Evolutionary conservation across 2,113 vertebrate species (phyloP).

Genomic region (Ascaphus truei): DNA sequence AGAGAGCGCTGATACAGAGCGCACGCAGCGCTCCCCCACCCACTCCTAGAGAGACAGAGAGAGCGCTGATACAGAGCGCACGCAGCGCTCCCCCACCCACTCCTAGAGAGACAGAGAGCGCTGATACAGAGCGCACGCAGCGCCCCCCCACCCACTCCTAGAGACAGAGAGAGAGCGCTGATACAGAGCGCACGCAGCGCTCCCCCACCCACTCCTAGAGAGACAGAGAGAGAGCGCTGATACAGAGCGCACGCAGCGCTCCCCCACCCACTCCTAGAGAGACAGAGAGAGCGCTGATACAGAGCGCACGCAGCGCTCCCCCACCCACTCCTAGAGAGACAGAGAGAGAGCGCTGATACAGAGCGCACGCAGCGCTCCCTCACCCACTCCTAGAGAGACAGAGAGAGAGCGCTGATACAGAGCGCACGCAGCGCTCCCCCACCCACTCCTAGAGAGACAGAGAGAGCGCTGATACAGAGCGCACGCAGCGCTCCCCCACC

Average conservation of each 20-base stretch:
- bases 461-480: conserved; percentile 54
- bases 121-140: conserved; percentile 80
- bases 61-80: conserved; percentile 67
- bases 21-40: conserved; percentile 96
- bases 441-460: conserved; percentile 85
- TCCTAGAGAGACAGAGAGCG: conserved; percentile 63
- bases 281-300: neutral
- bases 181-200: conserved; percentile 84
- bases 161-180: neutral
- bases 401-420: conserved; percentile 27
- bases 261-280: conserved; percentile 93
- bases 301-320: conserved; percentile 93
- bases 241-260: conserved; percentile 88
- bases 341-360: neutral
- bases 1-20: conserved; percentile 54
- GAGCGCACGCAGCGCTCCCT: conserved; percentile 96
- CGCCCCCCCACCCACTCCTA: conserved; percentile 98
- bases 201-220: conserved; percentile 96
- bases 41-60: conserved; percentile 73
- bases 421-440: conserved; percentile 94
- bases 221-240: neutral
- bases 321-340: conserved; percentile 88
- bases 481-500: conserved; percentile 96
- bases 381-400: conserved; percentile 85
- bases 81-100: conserved; percentile 96